Evolutionary conservation across 1,140 invertebrate species (phyloP), one percentile per base, ranked within the genome.

Genomic region (Hestina assimilis): DNA sequence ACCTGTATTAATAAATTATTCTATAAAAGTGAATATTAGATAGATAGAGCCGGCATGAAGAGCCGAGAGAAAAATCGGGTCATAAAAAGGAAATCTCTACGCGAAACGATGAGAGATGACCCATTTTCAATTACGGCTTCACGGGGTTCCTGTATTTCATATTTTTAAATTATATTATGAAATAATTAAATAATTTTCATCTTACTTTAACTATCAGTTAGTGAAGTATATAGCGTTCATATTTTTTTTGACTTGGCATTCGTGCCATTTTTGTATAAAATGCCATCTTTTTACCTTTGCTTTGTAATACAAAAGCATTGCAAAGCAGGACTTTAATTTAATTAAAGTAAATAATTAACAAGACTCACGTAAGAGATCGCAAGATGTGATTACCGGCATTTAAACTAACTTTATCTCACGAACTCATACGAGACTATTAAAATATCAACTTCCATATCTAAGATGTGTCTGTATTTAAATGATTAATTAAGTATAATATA

Each of bases 61-160:
- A 57, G 54, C 33, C 31, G 29, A 40, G 45, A 43, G 43, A 57
- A 57, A 57, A 57, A 50, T 48, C 43, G 46, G 54, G 15, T 50
- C 54, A 57, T 57, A 57, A 57, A 57, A 57, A 57, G 54, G 45
- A 45, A 57, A 57, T 57, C 46, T 57, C 19, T 38, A 48, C 17
- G 46, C 35, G 46, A 9, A 33, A 50, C 38, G 46, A 56, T 56
- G 53, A 56, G 38, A 56, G 26, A 33, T 33, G 43, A 48, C 43
- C 43, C 43, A 26, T 57, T 57, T 57, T 50, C 54, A 57, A 57
- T 42, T 57, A 57, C 54, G 21, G 7, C 29, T 35, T 19, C 21
- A 11, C 15, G 38, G n/a, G 31, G 38, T 21, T 17, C 17, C 24
- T 26, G 8, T 2, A 9, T 41, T 23, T 21, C 3, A 19, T 20